Base-by-base conservation (phyloP, 1,140 invertebrate species). In the Brachystomella parvula region DNA sequence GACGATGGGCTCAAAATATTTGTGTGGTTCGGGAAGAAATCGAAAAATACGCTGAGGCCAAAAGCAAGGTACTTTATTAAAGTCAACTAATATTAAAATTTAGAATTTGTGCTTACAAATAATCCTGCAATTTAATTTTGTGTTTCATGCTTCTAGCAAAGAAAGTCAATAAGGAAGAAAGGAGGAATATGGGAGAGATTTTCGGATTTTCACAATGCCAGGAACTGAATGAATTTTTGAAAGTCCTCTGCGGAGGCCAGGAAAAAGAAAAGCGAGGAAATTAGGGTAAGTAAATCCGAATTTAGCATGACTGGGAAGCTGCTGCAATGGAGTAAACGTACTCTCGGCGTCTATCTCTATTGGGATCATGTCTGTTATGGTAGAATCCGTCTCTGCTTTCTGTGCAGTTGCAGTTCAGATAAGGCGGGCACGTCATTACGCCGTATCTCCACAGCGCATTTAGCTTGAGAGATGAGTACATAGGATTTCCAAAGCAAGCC, bases 131-230 rank as follows among this genome's bases (percentile, higher is more conserved):
- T n/a, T n/a, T n/a, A 35, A 56, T 69, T 66, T 29, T 66, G n/a
- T 69, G 64, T n/a, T 71, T 47, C 66, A 80, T 96, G 61, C 79
- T 99, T 2, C 87, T 98, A 81, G 91, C 94, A 1, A 96, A 98
- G 77, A 98, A 98, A 79, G 94, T 99, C 39, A 99, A 98, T 77
- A 99, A 99, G 80, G 94, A 96, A 77, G 97, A 99, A 79, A 81
- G 96, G 24, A 99, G 99, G 77, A 94, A 94, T 74, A 89, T 89
- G 76, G 87, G 93, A 0, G 93, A 97, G 74, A 90, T 99, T 56
- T 80, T 90, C 39, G 87, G 90, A 0, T 87, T 96, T 75, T 81
- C 82, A 31, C 89, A 94, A 78, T 87, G 86, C 1, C 83, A 86
- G 49, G 95, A 98, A 77, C 85, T 85, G 0, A 77, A 80, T 31